Percentiles rank a stretch among this genome's conserved stretches.
Evolutionary conservation across 2,113 vertebrate species (phyloP).

Genomic region (Athene noctua): DNA sequence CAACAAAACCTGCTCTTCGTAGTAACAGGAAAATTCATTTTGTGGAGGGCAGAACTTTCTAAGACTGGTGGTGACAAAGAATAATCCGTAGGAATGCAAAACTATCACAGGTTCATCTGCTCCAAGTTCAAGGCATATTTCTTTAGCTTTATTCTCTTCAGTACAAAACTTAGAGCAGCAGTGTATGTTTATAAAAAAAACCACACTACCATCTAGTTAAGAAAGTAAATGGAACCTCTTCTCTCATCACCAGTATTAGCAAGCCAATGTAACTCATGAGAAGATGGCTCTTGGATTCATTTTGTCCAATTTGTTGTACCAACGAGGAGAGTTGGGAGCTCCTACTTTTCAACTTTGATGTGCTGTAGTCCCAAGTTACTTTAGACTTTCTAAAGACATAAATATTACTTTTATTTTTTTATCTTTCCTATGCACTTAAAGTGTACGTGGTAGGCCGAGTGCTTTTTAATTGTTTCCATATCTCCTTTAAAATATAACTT

Average conservation of each 20-base stretch:
- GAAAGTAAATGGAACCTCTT: background rate
- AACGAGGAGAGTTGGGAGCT: background rate
- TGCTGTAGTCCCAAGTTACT: background rate
- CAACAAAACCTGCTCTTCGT: background rate
- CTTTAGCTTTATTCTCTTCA: background rate
- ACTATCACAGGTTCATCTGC: background rate
- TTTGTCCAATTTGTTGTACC: background rate
- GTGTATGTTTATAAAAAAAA: background rate
- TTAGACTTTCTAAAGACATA: background rate
- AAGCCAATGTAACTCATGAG: background rate
- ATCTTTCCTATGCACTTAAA: background rate
- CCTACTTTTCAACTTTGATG: background rate
- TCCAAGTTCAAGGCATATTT: background rate
- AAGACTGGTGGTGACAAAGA: background rate
- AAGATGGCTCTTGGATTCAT: background rate
- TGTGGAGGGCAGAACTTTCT: background rate
- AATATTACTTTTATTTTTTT: background rate
- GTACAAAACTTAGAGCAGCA: background rate
- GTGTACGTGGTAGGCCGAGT: rapidly evolving
- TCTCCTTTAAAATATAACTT: background rate
- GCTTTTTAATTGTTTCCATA: background rate
- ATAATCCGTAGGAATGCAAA: background rate
- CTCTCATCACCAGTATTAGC: background rate
- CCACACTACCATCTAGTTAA: background rate
- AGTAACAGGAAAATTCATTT: background rate